Evolutionary conservation across 2,797 vertebrate genomes (phyloP), one percentile per base, ranked within the genome.

Genomic region (Aphelocoma californica): DNA sequence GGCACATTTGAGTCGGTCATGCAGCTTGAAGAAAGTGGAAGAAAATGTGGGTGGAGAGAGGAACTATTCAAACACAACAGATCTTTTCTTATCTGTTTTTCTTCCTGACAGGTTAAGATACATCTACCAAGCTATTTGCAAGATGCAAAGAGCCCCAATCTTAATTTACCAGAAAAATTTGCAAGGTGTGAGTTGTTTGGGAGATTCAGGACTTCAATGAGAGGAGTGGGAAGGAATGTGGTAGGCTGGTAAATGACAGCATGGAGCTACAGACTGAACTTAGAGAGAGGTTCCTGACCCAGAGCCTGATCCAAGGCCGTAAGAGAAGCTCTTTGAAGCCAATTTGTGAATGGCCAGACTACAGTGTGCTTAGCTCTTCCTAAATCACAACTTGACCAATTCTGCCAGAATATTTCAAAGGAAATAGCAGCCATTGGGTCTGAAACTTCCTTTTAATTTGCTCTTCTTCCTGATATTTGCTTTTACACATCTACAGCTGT

Each of bases 141-240:
- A 88, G 54, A 77, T 19, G 8, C 25, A 61, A 90, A 61, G 70
- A 84, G 45, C 28, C 38, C 23, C 4, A 28, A 40, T 69, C n/a
- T 62, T 86, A 40, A 57, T 61, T 86, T 45, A 77, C 11, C 48
- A 79, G 38, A 67, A 88, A 60, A 60, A 79, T 11, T 9, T 34
- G 44, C 60, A 51, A 0, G 0, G 23, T 56, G 14, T 14, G 11
- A 70, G 9, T 20, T 73, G 7, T 36, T 36, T 70, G 42, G 32
- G 67, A 91, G 32, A 53, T 26, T 86, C 18, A 62, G 21, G 23
- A 64, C 28, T 54, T 70, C 44, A 66, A 0, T 8, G 45, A 66
- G 34, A 66, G 23, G 38, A 71, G 24, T 3, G 7, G n/a, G 34
- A 90, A 69, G 56, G 44, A 56, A n/a, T 11, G 19, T 2, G 2